Evolutionary conservation across 2,113 vertebrate species (phyloP).

Genomic region (Solea solea): DNA sequence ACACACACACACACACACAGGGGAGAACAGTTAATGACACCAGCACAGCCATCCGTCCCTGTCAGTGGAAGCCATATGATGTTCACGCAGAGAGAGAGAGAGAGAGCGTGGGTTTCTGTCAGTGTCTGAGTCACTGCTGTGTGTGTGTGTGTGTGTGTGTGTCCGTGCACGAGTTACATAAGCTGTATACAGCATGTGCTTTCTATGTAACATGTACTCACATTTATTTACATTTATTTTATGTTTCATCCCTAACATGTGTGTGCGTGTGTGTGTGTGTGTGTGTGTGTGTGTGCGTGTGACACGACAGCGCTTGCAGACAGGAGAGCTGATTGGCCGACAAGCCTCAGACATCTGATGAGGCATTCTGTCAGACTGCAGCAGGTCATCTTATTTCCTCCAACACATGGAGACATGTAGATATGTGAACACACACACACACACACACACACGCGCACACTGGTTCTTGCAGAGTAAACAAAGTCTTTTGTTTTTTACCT

Average conservation of each 20-base stretch:
- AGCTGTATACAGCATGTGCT: not conserved
- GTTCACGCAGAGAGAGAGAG: conserved; percentile 73
- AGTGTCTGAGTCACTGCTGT: conserved; percentile 47
- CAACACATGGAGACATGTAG: not conserved
- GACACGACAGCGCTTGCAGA: conserved; percentile 16
- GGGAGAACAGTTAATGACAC: conserved; percentile 79
- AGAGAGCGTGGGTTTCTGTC: conserved; percentile 40
- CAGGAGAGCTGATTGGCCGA: conserved; percentile 53
- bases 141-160: conserved; percentile 35
- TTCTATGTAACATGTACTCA: conserved; percentile 8
- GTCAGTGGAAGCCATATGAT: conserved; percentile 88
- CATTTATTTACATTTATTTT: not conserved
- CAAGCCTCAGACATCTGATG: conserved; percentile 64
- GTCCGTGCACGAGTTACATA: conserved; percentile 25
- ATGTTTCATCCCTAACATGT: conserved; percentile 12
- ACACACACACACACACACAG: conserved; percentile 45
- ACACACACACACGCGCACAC: conserved; percentile 3
- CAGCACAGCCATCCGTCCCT: conserved; percentile 76
- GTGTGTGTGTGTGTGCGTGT: conserved; percentile 16
- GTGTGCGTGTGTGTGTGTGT: not conserved
- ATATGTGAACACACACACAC: conserved; percentile 1
- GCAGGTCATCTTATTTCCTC: conserved; percentile 64
- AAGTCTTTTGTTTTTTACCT: conserved; percentile 24
- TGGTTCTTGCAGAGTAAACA: not conserved
- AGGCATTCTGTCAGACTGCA: conserved; percentile 60